Evolutionary conservation across 2,113 vertebrate genomes (phyloP), one percentile per base, ranked within the genome.

Genomic region (Hippolais icterina): DNA sequence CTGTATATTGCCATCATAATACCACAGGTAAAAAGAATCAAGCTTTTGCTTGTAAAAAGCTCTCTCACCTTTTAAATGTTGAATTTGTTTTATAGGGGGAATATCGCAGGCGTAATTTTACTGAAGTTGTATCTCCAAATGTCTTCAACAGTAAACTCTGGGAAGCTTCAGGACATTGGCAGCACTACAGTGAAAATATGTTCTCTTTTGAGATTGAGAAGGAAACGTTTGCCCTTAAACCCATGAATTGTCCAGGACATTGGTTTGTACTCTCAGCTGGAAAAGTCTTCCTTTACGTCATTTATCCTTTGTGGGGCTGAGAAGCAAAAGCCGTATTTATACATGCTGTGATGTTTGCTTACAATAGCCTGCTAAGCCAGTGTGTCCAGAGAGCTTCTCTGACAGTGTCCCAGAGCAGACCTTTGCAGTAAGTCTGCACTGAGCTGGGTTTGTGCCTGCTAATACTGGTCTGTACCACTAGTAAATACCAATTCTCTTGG

Each of bases 171-270:
- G 99, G 99, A 35, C 99, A 99, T 76, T 99, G 99, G 99, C 99
- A 99, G 78, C 99, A 99, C 96, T 99, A 99, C 98, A 98, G 98
- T 5, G 98, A 99, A 83, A 99, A 99, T 95, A 99, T 99, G 98
- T 99, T 99, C 96, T 98, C 98, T 68, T 99, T 99, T 95, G 98
- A 99, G 1, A 90, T 99, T 4, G 99, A 99, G 86, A 99, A 99
- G 79, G 99, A 99, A 59, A 94, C 98, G 9, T 99, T 99, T 64
- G 99, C 99, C 15, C 98, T 99, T 20, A 99, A 99, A 89, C 99
- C 99, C 7, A 99, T 99, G 99, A 99, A 99, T 96, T 99, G 99
- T 68, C 99, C 99, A 0, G 99, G 99, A 72, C 99, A 99, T 93
- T 99, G 99, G 99, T 99, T 97, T 96, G 97, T 97, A 64, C 17